A percentile compares a stretch with the other conserved stretches of the same genome.
Evolutionary conservation across 2,113 vertebrate species (phyloP).

Genomic region (Sarotherodon lohbergeri): DNA sequence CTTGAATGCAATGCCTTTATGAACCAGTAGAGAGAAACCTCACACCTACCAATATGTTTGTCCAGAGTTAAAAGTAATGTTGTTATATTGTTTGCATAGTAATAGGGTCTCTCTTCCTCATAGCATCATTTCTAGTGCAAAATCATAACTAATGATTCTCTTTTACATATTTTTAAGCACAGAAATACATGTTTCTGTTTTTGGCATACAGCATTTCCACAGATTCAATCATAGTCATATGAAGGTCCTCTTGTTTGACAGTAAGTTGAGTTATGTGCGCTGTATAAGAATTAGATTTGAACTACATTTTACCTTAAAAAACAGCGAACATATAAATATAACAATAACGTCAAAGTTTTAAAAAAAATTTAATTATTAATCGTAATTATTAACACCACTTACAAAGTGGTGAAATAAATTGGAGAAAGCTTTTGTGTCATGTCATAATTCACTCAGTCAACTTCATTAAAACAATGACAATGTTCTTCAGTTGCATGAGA

Average conservation of each 20-base stretch:
- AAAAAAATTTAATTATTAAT: neutral
- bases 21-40: neutral
- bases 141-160: neutral
- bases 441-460: neutral
- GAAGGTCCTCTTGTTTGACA: neutral
- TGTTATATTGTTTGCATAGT: neutral
- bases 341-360: rapidly evolving
- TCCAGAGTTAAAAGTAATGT: neutral
- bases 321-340: neutral
- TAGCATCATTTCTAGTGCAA: neutral
- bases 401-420: neutral
- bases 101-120: neutral
- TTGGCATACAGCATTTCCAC: neutral
- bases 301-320: neutral
- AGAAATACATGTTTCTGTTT: neutral
- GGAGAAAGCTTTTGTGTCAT: neutral
- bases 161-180: neutral
- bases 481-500: neutral
- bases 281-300: rapidly evolving
- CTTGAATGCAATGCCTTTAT: neutral
- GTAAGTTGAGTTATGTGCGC: rapidly evolving
- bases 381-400: neutral
- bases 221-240: rapidly evolving
- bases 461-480: neutral
- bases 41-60: neutral